Evolutionary conservation across 2,113 vertebrate species (phyloP).

Genomic region (Archilochus colubris): DNA sequence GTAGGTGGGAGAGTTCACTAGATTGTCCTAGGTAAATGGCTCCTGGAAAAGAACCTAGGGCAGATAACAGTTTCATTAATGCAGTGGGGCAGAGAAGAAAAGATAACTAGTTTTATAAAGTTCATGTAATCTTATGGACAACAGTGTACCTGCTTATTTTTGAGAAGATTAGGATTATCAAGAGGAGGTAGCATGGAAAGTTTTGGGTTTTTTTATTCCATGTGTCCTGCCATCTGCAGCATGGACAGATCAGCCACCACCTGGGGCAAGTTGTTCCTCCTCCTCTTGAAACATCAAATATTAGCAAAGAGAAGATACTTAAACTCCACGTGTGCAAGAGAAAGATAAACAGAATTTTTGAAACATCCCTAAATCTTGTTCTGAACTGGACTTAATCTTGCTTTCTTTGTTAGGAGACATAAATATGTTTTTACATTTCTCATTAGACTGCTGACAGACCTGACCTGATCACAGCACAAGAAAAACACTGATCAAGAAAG

Average conservation of each 20-base stretch:
- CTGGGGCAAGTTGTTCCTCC: not conserved
- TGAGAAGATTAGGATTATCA: constrained; percentile 14
- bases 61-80: not conserved
- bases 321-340: not conserved
- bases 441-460: not conserved
- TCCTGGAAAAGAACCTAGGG: not conserved
- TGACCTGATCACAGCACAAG: not conserved
- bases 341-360: constrained; percentile 26
- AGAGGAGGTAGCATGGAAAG: not conserved
- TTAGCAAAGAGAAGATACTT: not conserved
- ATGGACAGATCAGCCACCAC: not conserved
- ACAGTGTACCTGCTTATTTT: not conserved
- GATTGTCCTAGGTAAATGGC: not conserved
- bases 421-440: constrained; percentile 1
- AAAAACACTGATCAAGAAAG: not conserved
- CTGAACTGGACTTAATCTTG: not conserved
- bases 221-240: not conserved
- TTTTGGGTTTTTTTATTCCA: not conserved
- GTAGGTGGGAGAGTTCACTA: not conserved
- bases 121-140: not conserved
- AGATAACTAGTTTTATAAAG: not conserved
- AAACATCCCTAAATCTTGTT: constrained; percentile 1
- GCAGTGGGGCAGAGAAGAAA: not conserved
- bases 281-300: not conserved
- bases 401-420: constrained; percentile 9